Evolutionary conservation across 1,140 invertebrate genomes (phyloP), one percentile per base, ranked within the genome.

Genomic region (Eubasilissa regina): DNA sequence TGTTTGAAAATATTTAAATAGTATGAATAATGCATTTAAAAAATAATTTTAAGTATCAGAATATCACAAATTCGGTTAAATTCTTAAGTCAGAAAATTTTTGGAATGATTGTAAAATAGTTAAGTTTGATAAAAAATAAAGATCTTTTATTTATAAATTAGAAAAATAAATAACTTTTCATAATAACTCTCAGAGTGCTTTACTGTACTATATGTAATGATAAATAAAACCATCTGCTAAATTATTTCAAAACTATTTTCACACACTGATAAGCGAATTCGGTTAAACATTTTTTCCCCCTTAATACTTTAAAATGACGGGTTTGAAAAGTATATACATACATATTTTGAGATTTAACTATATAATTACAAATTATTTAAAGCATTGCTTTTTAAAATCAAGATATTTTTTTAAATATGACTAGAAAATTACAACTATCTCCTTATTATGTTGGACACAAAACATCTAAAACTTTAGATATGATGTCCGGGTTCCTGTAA

Each of bases 401-500:
- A 70, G 15, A 47, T 70, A 17, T 35, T 3, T 35, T 35, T 35
- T 35, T 35, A 53, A 74, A 74, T n/a, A 43, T 70, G 76, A 78
- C 76, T 78, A 78, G 76, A 78, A 45, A 77, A 60, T 44, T 44
- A 21, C 10, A 66, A 66, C 21, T 55, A 0, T 19, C 10, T 66
- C 35, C 9, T 11, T 19, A 56, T 64, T 55, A 77, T n/a, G 21
- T 48, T 3, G 13, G 17, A 44, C 43, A 76, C 74, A 83, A 66
- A 51, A 83, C 66, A 19, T 80, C 80, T 48, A 83, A 68, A 25
- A 83, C 78, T 79, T 83, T 81, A n/a, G 77, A 79, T 68, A 81
- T 35, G 11, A 75, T 55, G n/a, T 88, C 81, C 17, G 75, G 60
- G 84, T 90, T 85, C 78, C 87, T 87, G 84, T 91, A 94, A 3